phyloP scores from a whole-genome alignment of 2,888 invertebrate genomes.

The Gnatocerus cornutus region DNA sequence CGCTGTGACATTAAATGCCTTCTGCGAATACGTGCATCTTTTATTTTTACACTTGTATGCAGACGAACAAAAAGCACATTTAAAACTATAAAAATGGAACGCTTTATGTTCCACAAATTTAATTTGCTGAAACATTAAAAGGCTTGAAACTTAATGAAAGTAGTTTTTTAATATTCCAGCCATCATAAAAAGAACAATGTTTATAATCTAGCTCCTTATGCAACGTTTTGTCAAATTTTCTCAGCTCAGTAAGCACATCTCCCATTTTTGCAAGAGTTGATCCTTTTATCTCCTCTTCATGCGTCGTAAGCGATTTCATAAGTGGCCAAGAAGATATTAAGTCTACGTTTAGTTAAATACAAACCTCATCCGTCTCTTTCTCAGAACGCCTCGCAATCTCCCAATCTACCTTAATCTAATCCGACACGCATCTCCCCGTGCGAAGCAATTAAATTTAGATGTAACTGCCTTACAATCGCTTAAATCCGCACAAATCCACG shows the following conservation, averaged over 20 bases:
- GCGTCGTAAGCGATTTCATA: slow-evolving; percentile 17
- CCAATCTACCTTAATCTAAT: slow-evolving; percentile 6
- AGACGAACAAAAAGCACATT: too few species aligned
- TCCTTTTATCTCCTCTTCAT: slow-evolving; percentile 5
- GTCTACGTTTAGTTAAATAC: slow-evolving; percentile 3
- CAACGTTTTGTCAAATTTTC: too few species aligned
- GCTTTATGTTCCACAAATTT: too few species aligned
- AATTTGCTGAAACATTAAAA: too few species aligned
- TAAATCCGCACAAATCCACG: slow-evolving; percentile 46
- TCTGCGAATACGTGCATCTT: too few species aligned
- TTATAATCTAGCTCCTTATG: too few species aligned
- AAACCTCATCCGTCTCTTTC: slow-evolving; percentile 4
- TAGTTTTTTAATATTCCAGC: too few species aligned
- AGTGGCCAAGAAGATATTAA: slow-evolving; percentile 8
- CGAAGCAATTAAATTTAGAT: slow-evolving; percentile 46
- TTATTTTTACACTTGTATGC: too few species aligned
- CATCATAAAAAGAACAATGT: too few species aligned
- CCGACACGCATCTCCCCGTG: slow-evolving; percentile 19
- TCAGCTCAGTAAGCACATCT: neutral
- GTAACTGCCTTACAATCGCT: slow-evolving; percentile 45
- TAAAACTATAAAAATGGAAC: too few species aligned
- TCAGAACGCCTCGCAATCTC: slow-evolving; percentile 5
- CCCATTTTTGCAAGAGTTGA: slow-evolving; percentile 2
- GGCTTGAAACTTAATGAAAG: too few species aligned
- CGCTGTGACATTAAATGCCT: too few species aligned